These are phyloP conservation scores for Thecophora atra DNA, from an alignment of 2,888 invertebrate species.

Conservation along the genomic window DNA sequence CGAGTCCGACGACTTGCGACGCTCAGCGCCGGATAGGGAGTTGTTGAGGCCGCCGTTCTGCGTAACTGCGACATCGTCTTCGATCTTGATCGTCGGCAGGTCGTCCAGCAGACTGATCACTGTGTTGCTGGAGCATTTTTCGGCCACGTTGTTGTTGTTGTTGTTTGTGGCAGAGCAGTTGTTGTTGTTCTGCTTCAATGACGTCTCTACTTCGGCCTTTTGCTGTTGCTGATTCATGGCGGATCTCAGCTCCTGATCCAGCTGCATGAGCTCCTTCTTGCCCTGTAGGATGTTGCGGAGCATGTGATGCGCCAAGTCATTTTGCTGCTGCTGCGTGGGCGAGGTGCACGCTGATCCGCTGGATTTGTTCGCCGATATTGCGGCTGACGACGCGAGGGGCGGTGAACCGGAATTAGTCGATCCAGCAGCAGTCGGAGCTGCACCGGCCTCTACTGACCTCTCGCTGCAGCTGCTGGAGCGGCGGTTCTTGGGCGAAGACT, in stretches of 20 bases:
- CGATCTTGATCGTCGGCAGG: constrained; percentile 59
- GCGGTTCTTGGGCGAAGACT: constrained; percentile 48
- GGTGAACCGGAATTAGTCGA: constrained; percentile 50
- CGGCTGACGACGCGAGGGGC: constrained; percentile 52
- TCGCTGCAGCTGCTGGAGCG: constrained; percentile 60
- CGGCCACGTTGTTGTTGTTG: constrained; percentile 56
- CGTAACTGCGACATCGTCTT: constrained; percentile 65
- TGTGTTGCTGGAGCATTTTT: constrained; percentile 52
- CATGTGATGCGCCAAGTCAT: constrained; percentile 81
- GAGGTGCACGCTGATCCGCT: constrained; percentile 51
- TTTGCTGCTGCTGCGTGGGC: constrained; percentile 56
- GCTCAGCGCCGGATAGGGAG: constrained; percentile 39
- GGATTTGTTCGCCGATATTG: constrained; percentile 15
- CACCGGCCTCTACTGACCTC: constrained; percentile 66
- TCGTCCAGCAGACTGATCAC: constrained; percentile 66
- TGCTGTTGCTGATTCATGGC: constrained; percentile 65
- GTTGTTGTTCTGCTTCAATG: constrained; percentile 60
- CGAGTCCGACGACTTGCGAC: constrained; percentile 58
- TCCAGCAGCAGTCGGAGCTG: constrained; percentile 53
- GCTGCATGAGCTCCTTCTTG: constrained; percentile 82
- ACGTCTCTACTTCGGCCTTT: constrained; percentile 46
- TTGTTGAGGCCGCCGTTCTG: constrained; percentile 50
- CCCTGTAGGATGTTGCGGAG: constrained; percentile 90
- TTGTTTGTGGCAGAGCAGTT: constrained; percentile 52
- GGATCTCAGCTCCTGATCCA: constrained; percentile 75